Conservation (phyloP, 1,140 invertebrate species). For the Leptinotarsa lineolata region DNA sequence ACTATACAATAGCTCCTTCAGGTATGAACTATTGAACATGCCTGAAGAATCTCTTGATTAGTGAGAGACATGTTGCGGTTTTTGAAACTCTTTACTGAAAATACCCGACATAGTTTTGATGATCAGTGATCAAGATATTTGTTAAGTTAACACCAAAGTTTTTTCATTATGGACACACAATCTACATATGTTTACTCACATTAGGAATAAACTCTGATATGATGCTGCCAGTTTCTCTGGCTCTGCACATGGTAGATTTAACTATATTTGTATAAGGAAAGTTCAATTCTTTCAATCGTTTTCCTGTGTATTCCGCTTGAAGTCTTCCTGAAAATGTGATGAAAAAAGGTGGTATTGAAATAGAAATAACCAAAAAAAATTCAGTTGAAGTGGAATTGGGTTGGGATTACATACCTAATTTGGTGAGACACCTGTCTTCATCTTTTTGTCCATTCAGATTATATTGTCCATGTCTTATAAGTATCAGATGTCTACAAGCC, state of each 20-base stretch:
- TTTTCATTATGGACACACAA: no score
- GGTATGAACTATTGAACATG: no score
- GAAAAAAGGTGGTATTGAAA: no score
- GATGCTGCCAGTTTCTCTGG: slow-evolving; percentile 86
- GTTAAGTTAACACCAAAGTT: not conserved
- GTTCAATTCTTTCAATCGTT: slow-evolving; percentile 72
- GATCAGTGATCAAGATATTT: no score
- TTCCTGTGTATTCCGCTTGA: slow-evolving; percentile 84
- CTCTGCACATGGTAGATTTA: slow-evolving; percentile 91
- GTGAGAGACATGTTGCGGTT: no score
- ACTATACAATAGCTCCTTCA: no score
- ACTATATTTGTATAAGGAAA: slow-evolving; percentile 80
- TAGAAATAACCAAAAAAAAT: no score
- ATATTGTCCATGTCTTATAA: slow-evolving; percentile 96
- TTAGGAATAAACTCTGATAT: slow-evolving; percentile 71
- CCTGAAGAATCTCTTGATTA: no score
- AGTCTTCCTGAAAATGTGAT: slow-evolving; percentile 64
- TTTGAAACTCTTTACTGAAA: no score
- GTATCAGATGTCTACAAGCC: slow-evolving; percentile 80
- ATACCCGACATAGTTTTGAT: no score
- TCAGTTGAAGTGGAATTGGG: no score
- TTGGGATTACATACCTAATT: slow-evolving; percentile 63
- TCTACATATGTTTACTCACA: slow-evolving; percentile 47
- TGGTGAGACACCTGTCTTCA: slow-evolving; percentile 76
- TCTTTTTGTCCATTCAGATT: slow-evolving; percentile 74